A percentile compares a stretch with the other conserved stretches of the same genome.
These are phyloP conservation scores for Archegozetes longisetosus DNA, from an alignment of 1,140 invertebrate genomes.

Conservation along the genomic window DNA sequence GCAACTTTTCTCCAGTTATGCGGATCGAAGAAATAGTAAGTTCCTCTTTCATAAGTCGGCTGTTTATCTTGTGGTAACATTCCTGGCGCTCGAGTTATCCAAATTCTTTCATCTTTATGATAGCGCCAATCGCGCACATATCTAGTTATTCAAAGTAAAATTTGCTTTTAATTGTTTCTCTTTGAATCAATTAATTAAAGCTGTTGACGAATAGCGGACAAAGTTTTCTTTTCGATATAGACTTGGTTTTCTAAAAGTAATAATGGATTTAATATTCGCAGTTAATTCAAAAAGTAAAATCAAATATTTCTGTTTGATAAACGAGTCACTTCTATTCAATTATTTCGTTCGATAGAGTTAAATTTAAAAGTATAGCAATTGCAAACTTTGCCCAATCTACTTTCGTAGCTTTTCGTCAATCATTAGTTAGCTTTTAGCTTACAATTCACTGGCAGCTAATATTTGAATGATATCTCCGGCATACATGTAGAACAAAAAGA, in stretches of 20 bases:
- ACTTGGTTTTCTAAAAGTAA: constrained; percentile 8
- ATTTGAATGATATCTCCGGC: constrained; percentile 93
- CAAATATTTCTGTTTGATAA: too few species aligned
- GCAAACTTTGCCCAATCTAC: too few species aligned
- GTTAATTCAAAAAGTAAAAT: too few species aligned
- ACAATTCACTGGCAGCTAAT: constrained; percentile 89
- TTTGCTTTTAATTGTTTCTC: constrained; percentile 6
- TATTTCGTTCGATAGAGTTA: too few species aligned
- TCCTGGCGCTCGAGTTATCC: constrained; percentile 93
- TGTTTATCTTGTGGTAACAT: constrained; percentile 83
- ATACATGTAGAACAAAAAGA: constrained; percentile 99
- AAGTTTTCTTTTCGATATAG: constrained; percentile 2
- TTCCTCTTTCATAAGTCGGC: constrained; percentile 84
- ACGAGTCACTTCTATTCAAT: too few species aligned
- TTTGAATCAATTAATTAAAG: constrained; percentile 9
- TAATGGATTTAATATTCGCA: too few species aligned
- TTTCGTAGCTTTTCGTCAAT: too few species aligned
- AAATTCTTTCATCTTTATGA: constrained; percentile 96
- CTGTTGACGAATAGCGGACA: too few species aligned
- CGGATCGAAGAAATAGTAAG: constrained; percentile 97
- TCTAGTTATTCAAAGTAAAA: constrained; percentile 37
- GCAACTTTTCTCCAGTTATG: constrained; percentile 76
- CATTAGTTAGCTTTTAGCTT: too few species aligned
- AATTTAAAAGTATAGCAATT: too few species aligned
- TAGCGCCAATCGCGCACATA: constrained; percentile 97